phyloP scores from a whole-genome alignment of 2,797 vertebrate species.

The Epinephelus awoara region DNA sequence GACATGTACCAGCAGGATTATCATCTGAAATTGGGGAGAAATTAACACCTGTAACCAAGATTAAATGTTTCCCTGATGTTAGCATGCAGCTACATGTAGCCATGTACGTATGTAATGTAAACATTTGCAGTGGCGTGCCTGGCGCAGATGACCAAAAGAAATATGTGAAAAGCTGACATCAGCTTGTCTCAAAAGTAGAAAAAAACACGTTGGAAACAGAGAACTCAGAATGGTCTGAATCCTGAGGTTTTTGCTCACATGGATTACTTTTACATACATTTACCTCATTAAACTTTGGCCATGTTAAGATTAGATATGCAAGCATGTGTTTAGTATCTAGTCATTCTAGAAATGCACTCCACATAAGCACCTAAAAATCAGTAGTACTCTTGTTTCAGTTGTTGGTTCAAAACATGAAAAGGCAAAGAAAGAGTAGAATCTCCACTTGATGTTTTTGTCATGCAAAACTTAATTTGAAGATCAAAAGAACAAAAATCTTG shows the following conservation, averaged over 20 bases:
- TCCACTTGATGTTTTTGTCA: slow-evolving; percentile 28
- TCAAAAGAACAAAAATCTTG: slow-evolving; percentile 30
- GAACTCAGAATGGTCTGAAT: too few species aligned
- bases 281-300: too few species aligned
- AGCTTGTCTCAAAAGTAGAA: not conserved
- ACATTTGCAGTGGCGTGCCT: not conserved
- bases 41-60: too few species aligned
- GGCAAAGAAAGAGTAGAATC: slow-evolving; percentile 10
- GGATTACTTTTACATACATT: too few species aligned
- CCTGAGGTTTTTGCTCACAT: too few species aligned
- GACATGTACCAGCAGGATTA: too few species aligned
- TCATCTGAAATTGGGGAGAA: too few species aligned
- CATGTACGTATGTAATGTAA: too few species aligned
- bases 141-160: not conserved
- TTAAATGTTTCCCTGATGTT: too few species aligned
- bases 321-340: not conserved
- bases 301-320: not conserved
- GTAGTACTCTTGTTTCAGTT: not conserved
- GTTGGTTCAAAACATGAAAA: slow-evolving; percentile 28
- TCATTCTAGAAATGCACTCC: not conserved
- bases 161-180: not conserved
- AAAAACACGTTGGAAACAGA: not conserved
- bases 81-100: too few species aligned
- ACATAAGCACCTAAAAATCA: not conserved
- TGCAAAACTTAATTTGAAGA: slow-evolving; percentile 27